These are phyloP conservation scores for Achlya flavicornis DNA, from an alignment of 2,888 invertebrate species.

Conservation along the genomic window DNA sequence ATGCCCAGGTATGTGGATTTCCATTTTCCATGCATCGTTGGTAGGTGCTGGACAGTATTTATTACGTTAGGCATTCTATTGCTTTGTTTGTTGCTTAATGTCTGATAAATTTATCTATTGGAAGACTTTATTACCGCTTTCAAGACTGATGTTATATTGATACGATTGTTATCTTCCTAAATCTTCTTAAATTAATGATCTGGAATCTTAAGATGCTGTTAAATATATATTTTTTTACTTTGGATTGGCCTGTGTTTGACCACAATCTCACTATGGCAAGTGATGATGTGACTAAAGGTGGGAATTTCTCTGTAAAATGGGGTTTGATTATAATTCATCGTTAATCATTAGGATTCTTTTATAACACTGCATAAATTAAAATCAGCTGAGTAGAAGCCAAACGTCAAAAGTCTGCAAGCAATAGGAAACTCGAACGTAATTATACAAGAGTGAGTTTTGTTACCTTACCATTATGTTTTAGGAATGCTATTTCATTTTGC, in stretches of 20 bases:
- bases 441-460: neutral
- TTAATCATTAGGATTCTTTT: no score
- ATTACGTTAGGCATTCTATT: neutral
- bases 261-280: no score
- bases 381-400: no score
- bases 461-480: neutral
- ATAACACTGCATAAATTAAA: no score
- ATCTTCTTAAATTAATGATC: no score
- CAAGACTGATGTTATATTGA: neutral
- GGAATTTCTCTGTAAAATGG: no score
- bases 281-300: no score
- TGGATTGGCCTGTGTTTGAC: no score
- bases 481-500: slow-evolving; percentile 11
- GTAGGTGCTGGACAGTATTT: neutral
- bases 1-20: slow-evolving; percentile 38
- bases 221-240: no score
- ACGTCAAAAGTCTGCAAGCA: no score
- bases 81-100: neutral
- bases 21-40: slow-evolving; percentile 33
- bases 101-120: neutral
- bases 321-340: no score
- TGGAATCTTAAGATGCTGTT: no score
- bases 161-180: neutral
- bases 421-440: neutral
- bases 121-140: neutral